Evolutionary conservation across 2,888 invertebrate species (phyloP).

Genomic region (Miltochrista miniata): DNA sequence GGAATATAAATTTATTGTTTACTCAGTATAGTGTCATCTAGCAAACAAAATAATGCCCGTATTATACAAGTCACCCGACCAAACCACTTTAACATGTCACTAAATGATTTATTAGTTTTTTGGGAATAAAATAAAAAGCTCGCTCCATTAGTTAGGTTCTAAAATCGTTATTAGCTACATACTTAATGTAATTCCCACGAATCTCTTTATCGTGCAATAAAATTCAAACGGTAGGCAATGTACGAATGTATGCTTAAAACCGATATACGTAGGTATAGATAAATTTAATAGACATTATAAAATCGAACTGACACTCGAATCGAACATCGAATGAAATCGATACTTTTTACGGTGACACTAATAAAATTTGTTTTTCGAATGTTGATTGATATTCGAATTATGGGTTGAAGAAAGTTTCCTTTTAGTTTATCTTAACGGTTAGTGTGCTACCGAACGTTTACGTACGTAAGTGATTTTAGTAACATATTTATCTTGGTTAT

Average conservation of each 20-base stretch:
- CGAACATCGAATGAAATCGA: constrained; percentile 36
- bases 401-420: constrained; percentile 23
- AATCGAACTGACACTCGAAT: constrained; percentile 52
- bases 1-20: no score
- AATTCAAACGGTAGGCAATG: constrained; percentile 66
- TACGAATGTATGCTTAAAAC: constrained; percentile 53
- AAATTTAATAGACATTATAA: constrained; percentile 65
- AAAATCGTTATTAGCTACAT: constrained; percentile 45
- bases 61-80: constrained; percentile 16
- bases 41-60: constrained; percentile 23
- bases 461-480: not conserved
- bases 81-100: constrained; percentile 23
- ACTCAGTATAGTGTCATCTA: constrained; percentile 9
- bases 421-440: constrained; percentile 17
- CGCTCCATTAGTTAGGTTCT: constrained; percentile 49
- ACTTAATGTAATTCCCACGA: constrained; percentile 45
- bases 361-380: constrained; percentile 36
- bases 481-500: not conserved
- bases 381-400: constrained; percentile 33
- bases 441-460: constrained; percentile 18
- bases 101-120: constrained; percentile 33
- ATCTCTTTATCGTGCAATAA: constrained; percentile 52
- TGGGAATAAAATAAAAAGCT: constrained; percentile 27
- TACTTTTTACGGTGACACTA: constrained; percentile 47
- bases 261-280: constrained; percentile 57